Evolutionary conservation across 2,888 invertebrate genomes (phyloP).

Genomic region (Lycaena phlaeas): DNA sequence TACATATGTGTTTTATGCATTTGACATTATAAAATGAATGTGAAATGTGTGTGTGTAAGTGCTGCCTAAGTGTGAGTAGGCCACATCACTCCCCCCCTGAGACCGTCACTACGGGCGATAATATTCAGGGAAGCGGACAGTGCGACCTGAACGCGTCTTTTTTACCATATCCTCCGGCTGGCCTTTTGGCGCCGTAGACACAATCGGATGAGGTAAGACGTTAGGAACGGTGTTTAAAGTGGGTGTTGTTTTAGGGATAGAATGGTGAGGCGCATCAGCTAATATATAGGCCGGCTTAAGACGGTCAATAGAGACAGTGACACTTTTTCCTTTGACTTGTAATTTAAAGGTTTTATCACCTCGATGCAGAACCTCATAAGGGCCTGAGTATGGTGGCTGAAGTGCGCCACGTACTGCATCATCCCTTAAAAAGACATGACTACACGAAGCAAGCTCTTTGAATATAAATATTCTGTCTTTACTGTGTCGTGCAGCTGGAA

Average conservation of each 20-base stretch:
- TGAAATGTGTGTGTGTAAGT: too few relatives aligned
- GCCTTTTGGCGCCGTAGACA: not conserved
- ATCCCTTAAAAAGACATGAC: constrained; percentile 20
- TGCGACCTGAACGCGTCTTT: too few relatives aligned
- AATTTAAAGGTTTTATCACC: constrained; percentile 13
- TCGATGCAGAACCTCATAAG: constrained; percentile 14
- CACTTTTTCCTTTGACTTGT: constrained; percentile 9
- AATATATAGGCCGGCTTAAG: constrained; percentile 21
- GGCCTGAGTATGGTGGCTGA: constrained; percentile 15
- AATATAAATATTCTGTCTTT: constrained; percentile 19
- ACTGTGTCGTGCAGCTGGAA: constrained; percentile 17
- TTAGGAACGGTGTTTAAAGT: not conserved
- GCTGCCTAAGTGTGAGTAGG: too few relatives aligned
- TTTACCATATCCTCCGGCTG: too few relatives aligned
- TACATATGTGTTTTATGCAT: too few relatives aligned
- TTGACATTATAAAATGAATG: too few relatives aligned
- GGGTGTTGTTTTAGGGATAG: not conserved
- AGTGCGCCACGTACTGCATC: constrained; percentile 10
- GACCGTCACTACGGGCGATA: too few relatives aligned
- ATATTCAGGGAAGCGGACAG: too few relatives aligned
- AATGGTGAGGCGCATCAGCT: not conserved
- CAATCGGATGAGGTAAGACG: not conserved
- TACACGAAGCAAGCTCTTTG: constrained; percentile 19
- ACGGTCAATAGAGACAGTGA: constrained; percentile 18
- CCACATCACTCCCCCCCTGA: too few relatives aligned